Conservation (phyloP, 2,113 vertebrate genomes). For the Machaerirhynchus nigripectus region DNA sequence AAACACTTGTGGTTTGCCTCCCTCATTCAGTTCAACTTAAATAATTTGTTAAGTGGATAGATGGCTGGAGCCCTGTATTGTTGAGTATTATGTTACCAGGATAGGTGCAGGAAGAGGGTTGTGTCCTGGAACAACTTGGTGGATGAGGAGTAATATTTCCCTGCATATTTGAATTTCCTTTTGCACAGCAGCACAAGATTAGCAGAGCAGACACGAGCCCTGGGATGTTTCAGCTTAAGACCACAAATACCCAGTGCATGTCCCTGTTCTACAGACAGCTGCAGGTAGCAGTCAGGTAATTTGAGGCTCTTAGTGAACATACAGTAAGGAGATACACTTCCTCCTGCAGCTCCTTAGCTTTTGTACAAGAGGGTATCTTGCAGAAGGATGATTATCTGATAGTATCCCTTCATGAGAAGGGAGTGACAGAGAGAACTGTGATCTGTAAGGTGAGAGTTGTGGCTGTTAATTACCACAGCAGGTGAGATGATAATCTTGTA, state of each 20-base stretch:
- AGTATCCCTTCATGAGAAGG: not conserved
- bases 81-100: not conserved
- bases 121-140: not conserved
- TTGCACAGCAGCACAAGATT: not conserved
- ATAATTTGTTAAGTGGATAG: not conserved
- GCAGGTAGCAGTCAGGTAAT: not conserved
- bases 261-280: not conserved
- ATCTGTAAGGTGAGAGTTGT: not conserved
- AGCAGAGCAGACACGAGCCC: not conserved
- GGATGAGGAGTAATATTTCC: not conserved
- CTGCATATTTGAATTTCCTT: not conserved
- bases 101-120: not conserved
- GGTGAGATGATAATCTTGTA: not conserved
- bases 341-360: not conserved
- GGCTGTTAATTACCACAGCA: not conserved
- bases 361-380: not conserved
- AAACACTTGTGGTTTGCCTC: not conserved
- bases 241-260: too few species aligned
- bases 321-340: not conserved
- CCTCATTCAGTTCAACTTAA: not conserved
- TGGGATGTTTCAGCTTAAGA: not conserved
- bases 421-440: not conserved
- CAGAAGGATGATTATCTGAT: not conserved
- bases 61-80: rapidly evolving
- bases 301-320: not conserved